Conservation (phyloP, 2,888 invertebrate species). For the Hedychridium roseum region DNA sequence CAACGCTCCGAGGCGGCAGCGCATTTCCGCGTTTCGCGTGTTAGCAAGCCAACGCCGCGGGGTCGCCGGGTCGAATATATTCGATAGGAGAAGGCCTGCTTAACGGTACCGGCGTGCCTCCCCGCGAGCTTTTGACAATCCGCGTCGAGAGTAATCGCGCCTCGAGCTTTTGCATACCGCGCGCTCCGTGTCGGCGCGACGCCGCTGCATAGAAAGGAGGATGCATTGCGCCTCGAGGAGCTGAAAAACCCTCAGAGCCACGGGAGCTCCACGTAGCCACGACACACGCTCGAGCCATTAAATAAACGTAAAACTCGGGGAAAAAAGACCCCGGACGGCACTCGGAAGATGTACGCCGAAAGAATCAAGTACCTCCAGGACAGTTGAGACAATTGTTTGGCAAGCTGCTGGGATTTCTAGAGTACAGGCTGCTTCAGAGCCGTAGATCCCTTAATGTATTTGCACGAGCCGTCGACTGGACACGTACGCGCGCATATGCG, state of each 20-base stretch:
- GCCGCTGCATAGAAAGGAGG: constrained; percentile 9
- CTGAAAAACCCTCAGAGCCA: too few species aligned
- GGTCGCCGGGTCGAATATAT: constrained; percentile 45
- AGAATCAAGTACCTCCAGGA: too few species aligned
- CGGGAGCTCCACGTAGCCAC: too few species aligned
- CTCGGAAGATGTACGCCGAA: constrained; percentile 18
- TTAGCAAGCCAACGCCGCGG: constrained; percentile 26
- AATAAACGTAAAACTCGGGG: too few species aligned
- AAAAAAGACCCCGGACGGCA: constrained; percentile 9
- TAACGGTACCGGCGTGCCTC: constrained; percentile 42
- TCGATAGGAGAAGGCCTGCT: constrained; percentile 40
- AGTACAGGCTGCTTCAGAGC: too few species aligned
- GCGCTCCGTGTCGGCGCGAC: constrained; percentile 15
- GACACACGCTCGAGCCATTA: too few species aligned
- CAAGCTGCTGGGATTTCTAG: too few species aligned
- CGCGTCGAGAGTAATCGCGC: constrained; percentile 32
- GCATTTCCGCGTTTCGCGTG: constrained; percentile 1
- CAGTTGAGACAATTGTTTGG: too few species aligned
- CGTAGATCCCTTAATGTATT: too few species aligned
- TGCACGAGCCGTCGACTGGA: too few species aligned
- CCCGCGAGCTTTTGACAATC: constrained; percentile 40
- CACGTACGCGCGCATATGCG: too few species aligned
- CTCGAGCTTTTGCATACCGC: constrained; percentile 26
- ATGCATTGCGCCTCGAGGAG: constrained; percentile 12
- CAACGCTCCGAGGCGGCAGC: not conserved